Evolutionary conservation across 1,140 invertebrate genomes (phyloP).

Genomic region (Lucilia cuprina): DNA sequence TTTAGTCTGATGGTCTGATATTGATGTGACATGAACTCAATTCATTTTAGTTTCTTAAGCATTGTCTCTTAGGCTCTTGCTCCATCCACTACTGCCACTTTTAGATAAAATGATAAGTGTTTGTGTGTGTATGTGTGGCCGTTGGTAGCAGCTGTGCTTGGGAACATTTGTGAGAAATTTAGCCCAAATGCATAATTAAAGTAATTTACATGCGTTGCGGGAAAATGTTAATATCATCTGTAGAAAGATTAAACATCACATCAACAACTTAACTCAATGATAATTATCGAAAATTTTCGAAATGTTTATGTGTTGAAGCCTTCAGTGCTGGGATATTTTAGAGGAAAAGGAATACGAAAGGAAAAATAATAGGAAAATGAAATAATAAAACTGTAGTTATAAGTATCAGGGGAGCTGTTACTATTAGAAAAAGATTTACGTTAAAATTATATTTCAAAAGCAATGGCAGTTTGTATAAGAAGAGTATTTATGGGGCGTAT

Average conservation of each 20-base stretch:
- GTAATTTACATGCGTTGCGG: slow-evolving; percentile 16
- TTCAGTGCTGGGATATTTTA: not conserved
- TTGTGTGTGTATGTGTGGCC: not conserved
- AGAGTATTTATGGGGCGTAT: no score
- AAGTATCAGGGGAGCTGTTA: not conserved
- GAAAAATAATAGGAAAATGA: not conserved
- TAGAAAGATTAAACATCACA: not conserved
- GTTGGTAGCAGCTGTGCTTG: not conserved
- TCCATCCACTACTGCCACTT: not conserved
- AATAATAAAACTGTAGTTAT: not conserved
- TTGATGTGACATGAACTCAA: not conserved
- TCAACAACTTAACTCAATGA: not conserved
- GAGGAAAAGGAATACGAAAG: not conserved
- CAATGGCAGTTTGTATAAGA: no score
- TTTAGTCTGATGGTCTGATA: not conserved
- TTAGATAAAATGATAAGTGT: not conserved
- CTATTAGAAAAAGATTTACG: slow-evolving; percentile 2
- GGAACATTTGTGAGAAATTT: not conserved
- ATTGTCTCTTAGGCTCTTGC: not conserved
- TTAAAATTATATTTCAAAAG: not conserved
- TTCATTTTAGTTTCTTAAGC: not conserved
- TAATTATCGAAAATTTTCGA: not conserved
- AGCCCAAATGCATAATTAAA: slow-evolving; percentile 17
- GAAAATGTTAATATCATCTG: not conserved
- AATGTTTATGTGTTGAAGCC: no score